phyloP scores from a whole-genome alignment of 2,888 invertebrate genomes.

The Mythimna loreyi region DNA sequence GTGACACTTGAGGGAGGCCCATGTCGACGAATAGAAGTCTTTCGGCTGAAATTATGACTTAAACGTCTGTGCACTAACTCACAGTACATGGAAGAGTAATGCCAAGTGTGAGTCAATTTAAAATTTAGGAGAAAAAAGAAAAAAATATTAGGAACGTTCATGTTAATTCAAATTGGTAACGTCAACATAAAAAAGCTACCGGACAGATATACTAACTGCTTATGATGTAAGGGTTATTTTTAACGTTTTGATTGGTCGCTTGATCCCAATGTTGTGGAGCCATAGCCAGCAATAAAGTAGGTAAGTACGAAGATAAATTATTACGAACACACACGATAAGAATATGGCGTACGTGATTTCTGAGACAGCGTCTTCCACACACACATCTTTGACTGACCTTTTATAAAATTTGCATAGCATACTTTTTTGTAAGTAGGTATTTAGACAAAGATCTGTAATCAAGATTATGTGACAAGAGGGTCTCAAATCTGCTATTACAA shows the following conservation, averaged over 20 bases:
- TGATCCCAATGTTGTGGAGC: constrained; percentile 44
- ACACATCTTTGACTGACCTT: constrained; percentile 22
- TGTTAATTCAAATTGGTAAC: background rate
- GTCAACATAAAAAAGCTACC: constrained; percentile 8
- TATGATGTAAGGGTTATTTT: constrained; percentile 56
- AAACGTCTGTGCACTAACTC: no score
- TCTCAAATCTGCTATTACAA: no score
- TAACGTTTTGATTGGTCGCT: constrained; percentile 48
- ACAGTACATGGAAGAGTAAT: no score
- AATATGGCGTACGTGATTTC: constrained; percentile 84
- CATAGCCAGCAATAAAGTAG: constrained; percentile 48
- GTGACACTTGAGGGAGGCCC: no score
- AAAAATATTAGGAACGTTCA: background rate
- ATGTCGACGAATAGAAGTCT: no score
- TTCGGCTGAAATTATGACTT: no score
- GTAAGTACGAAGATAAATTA: constrained; percentile 63
- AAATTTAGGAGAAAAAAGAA: no score
- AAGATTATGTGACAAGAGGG: background rate
- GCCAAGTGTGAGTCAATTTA: no score
- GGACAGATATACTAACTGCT: constrained; percentile 5
- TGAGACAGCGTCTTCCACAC: constrained; percentile 62
- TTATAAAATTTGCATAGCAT: constrained; percentile 19
- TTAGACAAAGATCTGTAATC: background rate
- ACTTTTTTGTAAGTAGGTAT: constrained; percentile 21
- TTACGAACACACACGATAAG: constrained; percentile 77